These are phyloP conservation scores for Bergia puertoricense DNA, from an alignment of 92 coral and sea anemone species.

Conservation along the genomic window DNA sequence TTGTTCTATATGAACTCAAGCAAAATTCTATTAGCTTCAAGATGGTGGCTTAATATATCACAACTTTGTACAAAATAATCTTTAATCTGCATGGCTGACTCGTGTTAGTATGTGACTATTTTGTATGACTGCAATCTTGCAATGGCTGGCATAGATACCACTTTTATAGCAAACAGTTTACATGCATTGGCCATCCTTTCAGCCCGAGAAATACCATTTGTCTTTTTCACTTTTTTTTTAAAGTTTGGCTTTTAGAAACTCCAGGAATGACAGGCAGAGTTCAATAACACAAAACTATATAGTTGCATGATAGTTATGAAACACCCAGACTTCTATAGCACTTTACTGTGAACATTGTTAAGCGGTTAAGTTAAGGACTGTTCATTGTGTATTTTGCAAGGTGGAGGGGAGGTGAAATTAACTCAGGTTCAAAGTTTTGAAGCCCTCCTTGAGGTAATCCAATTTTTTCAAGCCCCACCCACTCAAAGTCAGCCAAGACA, in stretches of 20 bases:
- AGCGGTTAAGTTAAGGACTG: constrained; percentile 5
- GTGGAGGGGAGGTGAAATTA: constrained; percentile 7
- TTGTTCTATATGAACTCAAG: background rate
- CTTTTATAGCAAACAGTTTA: constrained; percentile 3
- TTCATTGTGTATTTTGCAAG: background rate
- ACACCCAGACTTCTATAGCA: background rate
- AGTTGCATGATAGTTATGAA: constrained; percentile 1
- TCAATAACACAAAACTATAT: background rate
- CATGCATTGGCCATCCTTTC: background rate
- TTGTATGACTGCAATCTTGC: background rate
- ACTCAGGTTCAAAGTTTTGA: background rate
- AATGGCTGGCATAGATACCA: background rate
- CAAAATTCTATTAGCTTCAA: background rate
- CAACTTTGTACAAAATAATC: background rate
- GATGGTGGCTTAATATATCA: background rate
- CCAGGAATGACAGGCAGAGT: background rate
- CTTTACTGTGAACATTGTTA: constrained; percentile 4
- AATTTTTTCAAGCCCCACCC: background rate
- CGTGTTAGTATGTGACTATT: background rate
- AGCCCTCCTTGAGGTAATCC: background rate
- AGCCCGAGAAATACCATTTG: background rate
- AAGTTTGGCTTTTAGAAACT: too few species aligned
- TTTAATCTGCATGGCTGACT: background rate
- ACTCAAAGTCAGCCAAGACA: background rate
- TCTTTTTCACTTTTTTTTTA: background rate